A percentile compares a stretch with the other conserved stretches of the same genome.
These are phyloP conservation scores for Discoglossus pictus DNA, from an alignment of 2,797 vertebrate genomes.

Conservation along the genomic window DNA sequence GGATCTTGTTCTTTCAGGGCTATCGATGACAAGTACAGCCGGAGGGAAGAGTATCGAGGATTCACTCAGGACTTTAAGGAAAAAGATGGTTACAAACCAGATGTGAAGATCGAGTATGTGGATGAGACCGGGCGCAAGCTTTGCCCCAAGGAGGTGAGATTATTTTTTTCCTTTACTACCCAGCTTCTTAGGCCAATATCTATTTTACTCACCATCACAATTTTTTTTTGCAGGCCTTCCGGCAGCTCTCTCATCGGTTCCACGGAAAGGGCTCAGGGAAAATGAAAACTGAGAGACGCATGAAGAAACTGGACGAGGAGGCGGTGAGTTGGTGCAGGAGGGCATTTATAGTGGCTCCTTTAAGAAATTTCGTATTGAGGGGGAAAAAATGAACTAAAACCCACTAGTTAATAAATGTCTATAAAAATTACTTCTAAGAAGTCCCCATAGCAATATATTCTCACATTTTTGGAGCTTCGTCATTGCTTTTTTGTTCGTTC, in stretches of 20 bases:
- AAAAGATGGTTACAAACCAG: constrained; percentile 83
- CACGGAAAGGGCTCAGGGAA: constrained; percentile 91
- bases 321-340: constrained; percentile 68
- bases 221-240: constrained; percentile 73
- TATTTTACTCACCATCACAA: background rate
- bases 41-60: constrained; percentile 88
- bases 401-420: no score
- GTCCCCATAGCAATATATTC: no score
- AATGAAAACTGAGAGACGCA: constrained; percentile 92
- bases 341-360: no score
- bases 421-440: no score
- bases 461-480: no score
- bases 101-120: constrained; percentile 92
- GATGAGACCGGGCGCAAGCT: constrained; percentile 90
- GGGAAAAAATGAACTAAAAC: no score
- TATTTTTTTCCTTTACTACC: background rate
- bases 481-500: no score
- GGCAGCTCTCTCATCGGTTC: constrained; percentile 91
- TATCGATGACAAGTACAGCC: constrained; percentile 92
- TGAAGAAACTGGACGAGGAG: constrained; percentile 93
- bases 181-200: no score
- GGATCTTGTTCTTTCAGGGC: constrained; percentile 76
- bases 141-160: constrained; percentile 83
- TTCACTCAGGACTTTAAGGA: constrained; percentile 96
- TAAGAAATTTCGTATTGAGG: no score